phyloP scores from a whole-genome alignment of 2,797 vertebrate species.

The Sciaenops ocellatus region DNA sequence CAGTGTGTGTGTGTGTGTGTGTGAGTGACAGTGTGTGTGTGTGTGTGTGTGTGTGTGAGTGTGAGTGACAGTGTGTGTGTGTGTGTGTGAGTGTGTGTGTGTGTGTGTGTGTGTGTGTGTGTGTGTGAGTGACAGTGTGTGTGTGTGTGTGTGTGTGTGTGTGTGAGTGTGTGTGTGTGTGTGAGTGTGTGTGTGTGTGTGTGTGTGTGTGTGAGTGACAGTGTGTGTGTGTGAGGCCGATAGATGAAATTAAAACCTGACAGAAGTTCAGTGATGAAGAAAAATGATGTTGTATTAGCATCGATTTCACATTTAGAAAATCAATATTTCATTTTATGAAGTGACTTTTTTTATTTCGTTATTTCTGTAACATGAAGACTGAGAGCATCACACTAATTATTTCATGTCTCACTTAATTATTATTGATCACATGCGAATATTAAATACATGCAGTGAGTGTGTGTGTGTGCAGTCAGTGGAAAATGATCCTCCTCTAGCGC shows the following conservation, averaged over 20 bases:
- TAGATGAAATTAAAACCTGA: conserved; percentile 15
- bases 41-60: not conserved
- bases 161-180: not conserved
- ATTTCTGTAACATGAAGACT: not conserved
- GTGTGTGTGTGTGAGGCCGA: not conserved
- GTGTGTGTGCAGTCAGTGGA: not conserved
- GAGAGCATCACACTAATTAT: not conserved
- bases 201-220: not conserved
- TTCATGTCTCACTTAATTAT: not conserved
- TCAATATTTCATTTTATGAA: conserved; percentile 46
- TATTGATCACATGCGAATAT: not conserved
- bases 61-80: too few species aligned
- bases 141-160: too few species aligned
- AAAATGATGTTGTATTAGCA: conserved; percentile 11
- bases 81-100: not conserved
- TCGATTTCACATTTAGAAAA: conserved; percentile 47
- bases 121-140: conserved; percentile 3
- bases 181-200: not conserved
- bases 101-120: not conserved
- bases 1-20: not conserved
- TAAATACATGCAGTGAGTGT: not conserved
- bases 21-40: not conserved
- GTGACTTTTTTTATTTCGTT: conserved; percentile 21
- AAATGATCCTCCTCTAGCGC: not conserved
- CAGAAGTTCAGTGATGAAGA: conserved; percentile 28